Evolutionary conservation across 2,113 vertebrate species (phyloP), one percentile per base, ranked within the genome.

Genomic region (Hypomesus transpacificus): DNA sequence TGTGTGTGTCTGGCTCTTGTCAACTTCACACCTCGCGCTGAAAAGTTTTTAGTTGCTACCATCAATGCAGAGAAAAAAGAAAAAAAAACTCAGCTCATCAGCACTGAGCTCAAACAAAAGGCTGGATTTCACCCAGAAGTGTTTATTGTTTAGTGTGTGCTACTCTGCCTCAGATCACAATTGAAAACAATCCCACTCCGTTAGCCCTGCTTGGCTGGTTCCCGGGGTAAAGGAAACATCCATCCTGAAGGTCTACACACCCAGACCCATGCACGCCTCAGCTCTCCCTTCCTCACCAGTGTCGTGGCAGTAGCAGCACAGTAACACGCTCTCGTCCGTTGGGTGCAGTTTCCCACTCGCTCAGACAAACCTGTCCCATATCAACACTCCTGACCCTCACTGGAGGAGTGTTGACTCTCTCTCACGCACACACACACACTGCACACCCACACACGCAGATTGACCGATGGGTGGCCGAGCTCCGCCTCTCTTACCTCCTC

Each of bases 361-460:
- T 34, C 31, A 34, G 31, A 34, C 7, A 34, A 34, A 34, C 31
- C 31, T 34, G 31, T 34, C 31, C 7, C 31, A 34, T 34, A 34
- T 34, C 31, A 34, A 34, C 31, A 34, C 31, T 34, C 31, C 31
- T 34, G 7, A 34, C 31, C 7, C 31, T 34, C 31, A 34, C 31
- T 34, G 4, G 31, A 34, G 31, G 31, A 34, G 4, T 34, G 31
- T 34, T 46, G 39, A n/a, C 54, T 57, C 54, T 57, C 54, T 59
- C 57, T 58, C n/a, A 24, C 57, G 14, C 57, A 18, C 57, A 9
- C 57, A 11, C 39, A 11, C 39, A 11, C 39, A 2, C 24, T 1
- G 1, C 56, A n/a, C 56, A 58, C 56, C 20, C 56, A 58, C 56
- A 58, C n/a, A 58, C 24, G 77, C 89, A 78, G 75, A 84, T 69